Base-by-base conservation (phyloP, 2,888 invertebrate species). In the Atrina japonica region DNA sequence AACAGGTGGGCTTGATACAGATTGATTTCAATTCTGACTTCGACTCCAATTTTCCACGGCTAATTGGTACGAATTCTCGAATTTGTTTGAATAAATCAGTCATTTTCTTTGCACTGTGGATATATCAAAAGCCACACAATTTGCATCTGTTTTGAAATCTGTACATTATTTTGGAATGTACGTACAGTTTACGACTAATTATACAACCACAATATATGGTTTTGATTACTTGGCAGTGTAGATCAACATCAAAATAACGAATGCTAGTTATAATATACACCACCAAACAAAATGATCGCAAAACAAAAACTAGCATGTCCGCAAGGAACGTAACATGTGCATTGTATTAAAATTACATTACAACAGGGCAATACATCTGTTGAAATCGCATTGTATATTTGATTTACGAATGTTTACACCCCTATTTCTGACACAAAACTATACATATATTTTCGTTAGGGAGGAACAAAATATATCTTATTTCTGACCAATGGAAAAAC, bases 401-500 rank as follows among this genome's bases (percentile, higher is more conserved):
- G 61, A 61, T 61, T 61, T 61, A 61, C 49, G n/a, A 29, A 29
- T 61, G 61, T 61, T 61, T 49, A 61, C 61, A 61, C 61, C 61
- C 61, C 61, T 11, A 16, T 30, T 35, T 27, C 52, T 61, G 61
- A 61, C 61, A 61, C 30, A 29, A 23, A 40, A 59, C 29, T 29
- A 49, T 27, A 49, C 18, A 61, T 61, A 61, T 61, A 47, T 27
- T 29, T 61, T 27, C 61, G 47, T 47, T 21, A 27, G 49, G 35
- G 49, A 49, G 47, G 45, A 61, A 49, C 27, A 23, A 23, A 47
- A 61, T 61, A 47, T 61, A 49, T 49, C 49, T 61, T 18, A 35
- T 61, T 61, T 61, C 49, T 52, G 49, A 61, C 49, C 61, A 49
- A 61, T 61, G 61, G 47, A 29, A 61, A 49, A 49, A 18, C 43